Evolutionary conservation across 1,140 invertebrate genomes (phyloP).

Genomic region (Bombus terrestris): DNA sequence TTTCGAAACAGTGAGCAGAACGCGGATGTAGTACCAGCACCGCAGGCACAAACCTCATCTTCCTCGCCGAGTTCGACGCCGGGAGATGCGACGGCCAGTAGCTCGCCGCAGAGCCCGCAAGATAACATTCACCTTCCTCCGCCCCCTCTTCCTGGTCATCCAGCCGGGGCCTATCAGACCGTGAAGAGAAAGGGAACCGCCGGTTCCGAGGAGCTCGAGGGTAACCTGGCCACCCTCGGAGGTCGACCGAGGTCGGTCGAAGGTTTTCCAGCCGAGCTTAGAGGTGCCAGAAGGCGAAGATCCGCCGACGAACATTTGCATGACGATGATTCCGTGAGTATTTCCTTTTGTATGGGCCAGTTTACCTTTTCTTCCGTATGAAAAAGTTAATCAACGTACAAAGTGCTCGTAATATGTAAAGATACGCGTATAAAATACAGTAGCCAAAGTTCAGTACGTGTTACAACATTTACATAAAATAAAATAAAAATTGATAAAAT

Average conservation of each 20-base stretch:
- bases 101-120: slow-evolving; percentile 86
- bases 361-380: too few species aligned
- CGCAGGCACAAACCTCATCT: slow-evolving; percentile 87
- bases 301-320: slow-evolving; percentile 59
- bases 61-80: slow-evolving; percentile 87
- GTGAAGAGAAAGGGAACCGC: slow-evolving; percentile 91
- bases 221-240: slow-evolving; percentile 90
- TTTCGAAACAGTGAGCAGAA: slow-evolving; percentile 86
- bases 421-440: too few species aligned
- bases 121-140: slow-evolving; percentile 89
- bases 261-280: slow-evolving; percentile 87
- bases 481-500: too few species aligned
- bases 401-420: too few species aligned
- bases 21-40: slow-evolving; percentile 90
- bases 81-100: slow-evolving; percentile 83
- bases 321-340: slow-evolving; percentile 73
- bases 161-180: slow-evolving; percentile 88
- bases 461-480: too few species aligned
- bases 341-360: accelerated
- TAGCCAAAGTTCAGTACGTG: too few species aligned
- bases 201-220: slow-evolving; percentile 86
- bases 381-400: too few species aligned
- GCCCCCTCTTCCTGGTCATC: slow-evolving; percentile 90
- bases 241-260: slow-evolving; percentile 93
- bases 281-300: slow-evolving; percentile 86